Evolutionary conservation across 2,888 invertebrate species (phyloP), one percentile per base, ranked within the genome.

Genomic region (Eudemis profundana): DNA sequence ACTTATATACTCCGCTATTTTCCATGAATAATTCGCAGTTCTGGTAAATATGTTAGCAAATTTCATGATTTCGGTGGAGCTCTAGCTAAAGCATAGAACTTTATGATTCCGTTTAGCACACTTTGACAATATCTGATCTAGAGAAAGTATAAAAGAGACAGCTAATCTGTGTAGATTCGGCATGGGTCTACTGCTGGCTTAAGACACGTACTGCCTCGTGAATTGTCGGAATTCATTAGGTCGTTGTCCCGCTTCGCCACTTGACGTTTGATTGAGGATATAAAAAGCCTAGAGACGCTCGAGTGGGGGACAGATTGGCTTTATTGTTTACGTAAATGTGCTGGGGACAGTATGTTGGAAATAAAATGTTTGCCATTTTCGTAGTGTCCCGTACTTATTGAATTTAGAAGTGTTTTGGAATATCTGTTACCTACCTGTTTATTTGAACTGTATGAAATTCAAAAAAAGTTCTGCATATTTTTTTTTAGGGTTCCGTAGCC

Each of bases 261-360:
- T 87, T 79, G 85, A 85, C 87, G 81, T 89, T 88, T 88, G 89
- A 91, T 90, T 89, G 90, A 82, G 87, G 89, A 86, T 86, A 89
- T 89, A 88, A 90, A 90, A 87, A 86, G 85, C 83, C 80, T 74
- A 79, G 76, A 83, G 83, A 89, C 87, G 83, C 86, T 84, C 77
- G 70, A 78, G 74, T 73, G 70, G 70, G 73, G 74, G 75, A 71
- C 78, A 81, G 83, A 87, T 89, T 86, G 86, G 78, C 81, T 68
- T 78, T 74, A 86, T 86, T 84, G 84, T 85, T 81, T 80, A 66
- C 64, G 69, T 67, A 70, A 69, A 74, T 74, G 77, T 72, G 80
- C 68, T 63, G 36, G 51, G 54, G 60, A 54, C 61, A 66, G 66
- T 56, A 56, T 50, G 44, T 50, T 44, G 60, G 38, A 17, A 61